These are phyloP conservation scores for Dasysyrphus albostriatus DNA, from an alignment of 2,888 invertebrate genomes.

Conservation along the genomic window DNA sequence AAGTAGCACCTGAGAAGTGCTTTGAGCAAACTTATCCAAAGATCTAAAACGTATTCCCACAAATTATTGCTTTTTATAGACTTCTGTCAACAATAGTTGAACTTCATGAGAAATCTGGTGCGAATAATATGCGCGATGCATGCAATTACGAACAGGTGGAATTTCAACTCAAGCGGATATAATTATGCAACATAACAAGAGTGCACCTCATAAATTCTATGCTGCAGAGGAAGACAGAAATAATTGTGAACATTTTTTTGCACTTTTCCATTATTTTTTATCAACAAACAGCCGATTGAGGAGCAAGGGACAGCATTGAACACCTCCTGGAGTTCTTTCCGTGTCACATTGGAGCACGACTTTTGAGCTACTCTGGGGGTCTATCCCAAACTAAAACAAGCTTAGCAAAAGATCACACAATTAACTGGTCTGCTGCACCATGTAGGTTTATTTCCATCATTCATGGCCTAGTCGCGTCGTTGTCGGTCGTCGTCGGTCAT, in stretches of 20 bases:
- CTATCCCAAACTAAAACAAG: constrained; percentile 19
- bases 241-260: constrained; percentile 18
- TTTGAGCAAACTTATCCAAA: constrained; percentile 4
- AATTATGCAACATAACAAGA: constrained; percentile 17
- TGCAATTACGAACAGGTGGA: constrained; percentile 37
- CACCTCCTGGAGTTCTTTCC: constrained; percentile 50
- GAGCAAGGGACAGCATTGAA: neutral
- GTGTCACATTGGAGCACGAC: constrained; percentile 60
- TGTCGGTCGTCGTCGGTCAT: constrained; percentile 41
- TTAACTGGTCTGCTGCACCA: constrained; percentile 53
- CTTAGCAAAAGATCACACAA: constrained; percentile 60
- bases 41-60: constrained; percentile 31
- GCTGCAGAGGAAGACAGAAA: constrained; percentile 54
- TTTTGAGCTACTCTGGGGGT: constrained; percentile 41
- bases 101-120: neutral
- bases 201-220: constrained; percentile 45
- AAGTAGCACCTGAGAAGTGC: neutral
- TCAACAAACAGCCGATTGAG: neutral
- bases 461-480: constrained; percentile 50
- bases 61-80: constrained; percentile 50
- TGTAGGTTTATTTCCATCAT: constrained; percentile 61
- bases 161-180: constrained; percentile 47
- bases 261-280: constrained; percentile 42
- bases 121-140: neutral
- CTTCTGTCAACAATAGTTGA: neutral